Evolutionary conservation across 2,888 invertebrate genomes (phyloP).

Genomic region (Torymus tubicola): DNA sequence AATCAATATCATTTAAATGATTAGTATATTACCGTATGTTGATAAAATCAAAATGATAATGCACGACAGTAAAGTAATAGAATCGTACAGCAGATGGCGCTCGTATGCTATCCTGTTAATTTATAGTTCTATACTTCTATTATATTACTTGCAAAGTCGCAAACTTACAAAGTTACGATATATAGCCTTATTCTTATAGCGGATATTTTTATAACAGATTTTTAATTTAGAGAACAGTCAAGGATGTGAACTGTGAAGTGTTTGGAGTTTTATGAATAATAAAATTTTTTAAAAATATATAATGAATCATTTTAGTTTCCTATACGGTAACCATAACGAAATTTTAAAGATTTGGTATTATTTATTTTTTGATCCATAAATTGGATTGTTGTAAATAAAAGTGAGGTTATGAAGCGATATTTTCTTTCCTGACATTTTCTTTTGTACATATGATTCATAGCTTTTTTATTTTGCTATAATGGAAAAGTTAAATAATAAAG

Average conservation of each 20-base stretch:
- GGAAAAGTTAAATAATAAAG: slow-evolving; percentile 78
- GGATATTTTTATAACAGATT: no score
- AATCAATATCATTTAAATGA: no score
- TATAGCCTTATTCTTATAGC: no score
- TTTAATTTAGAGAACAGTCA: not conserved
- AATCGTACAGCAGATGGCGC: no score
- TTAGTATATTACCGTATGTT: no score
- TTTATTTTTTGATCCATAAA: slow-evolving; percentile 28
- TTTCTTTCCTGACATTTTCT: slow-evolving; percentile 40
- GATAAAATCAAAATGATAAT: no score
- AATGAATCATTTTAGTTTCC: slow-evolving; percentile 2
- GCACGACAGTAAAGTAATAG: no score
- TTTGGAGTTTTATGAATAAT: slow-evolving; percentile 10
- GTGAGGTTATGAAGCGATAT: slow-evolving; percentile 40
- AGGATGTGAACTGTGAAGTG: slow-evolving; percentile 24
- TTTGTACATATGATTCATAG: slow-evolving; percentile 10
- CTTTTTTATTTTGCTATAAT: slow-evolving; percentile 60
- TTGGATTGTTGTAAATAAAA: not conserved
- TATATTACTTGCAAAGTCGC: no score
- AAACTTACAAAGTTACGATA: no score
- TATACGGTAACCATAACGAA: not conserved
- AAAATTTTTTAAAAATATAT: slow-evolving; percentile 8
- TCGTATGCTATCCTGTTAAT: no score
- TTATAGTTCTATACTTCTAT: no score
- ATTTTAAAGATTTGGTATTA: slow-evolving; percentile 24